Base-by-base conservation (phyloP, 2,797 vertebrate genomes). In the Kryptolebias ocellatus region DNA sequence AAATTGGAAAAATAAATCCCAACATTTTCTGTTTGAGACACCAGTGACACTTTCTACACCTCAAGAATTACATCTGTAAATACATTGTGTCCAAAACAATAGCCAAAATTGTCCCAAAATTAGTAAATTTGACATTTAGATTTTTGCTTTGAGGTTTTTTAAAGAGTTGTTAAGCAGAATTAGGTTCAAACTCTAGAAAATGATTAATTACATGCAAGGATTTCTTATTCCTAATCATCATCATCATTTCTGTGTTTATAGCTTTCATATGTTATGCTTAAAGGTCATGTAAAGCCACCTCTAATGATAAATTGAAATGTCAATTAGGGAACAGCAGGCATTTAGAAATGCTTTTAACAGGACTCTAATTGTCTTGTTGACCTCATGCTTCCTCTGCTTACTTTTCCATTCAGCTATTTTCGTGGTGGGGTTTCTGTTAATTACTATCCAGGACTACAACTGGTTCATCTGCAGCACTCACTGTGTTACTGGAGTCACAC, bases 301-400 rank as follows among this genome's bases (percentile, higher is more conserved):
- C 64, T 72, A 56, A 70, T 76, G 69, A 77, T 63, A 64, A 55
- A 75, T 81, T 80, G 72, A 85, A 84, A 77, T 75, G 70, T 72
- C 79, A 82, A 89, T 90, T 88, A 88, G 74, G 79, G 67, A 67
- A 74, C 79, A 81, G 79, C 64, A 61, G 81, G 78, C 53, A 39
- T 82, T 89, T 84, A 75, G 83, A 86, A 87, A 85, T 74, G 69
- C 81, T 82, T 88, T 83, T 83, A 80, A 64, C 60, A 58, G 3
- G 53, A 1, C 50, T 70, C 27, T 78, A 86, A 86, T 84, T 83
- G 74, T 83, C 63, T 84, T 47, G 28, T 80, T 87, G 89, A 90
- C 89, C 85, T 50, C 52, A 18, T 52, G 76, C 74, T 74, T 67
- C 29, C 29, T 74, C 45, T n/a, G 9, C 18, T 27, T 49, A 50